Conservation (phyloP, 2,888 invertebrate genomes). For the Nudaria mundana region DNA sequence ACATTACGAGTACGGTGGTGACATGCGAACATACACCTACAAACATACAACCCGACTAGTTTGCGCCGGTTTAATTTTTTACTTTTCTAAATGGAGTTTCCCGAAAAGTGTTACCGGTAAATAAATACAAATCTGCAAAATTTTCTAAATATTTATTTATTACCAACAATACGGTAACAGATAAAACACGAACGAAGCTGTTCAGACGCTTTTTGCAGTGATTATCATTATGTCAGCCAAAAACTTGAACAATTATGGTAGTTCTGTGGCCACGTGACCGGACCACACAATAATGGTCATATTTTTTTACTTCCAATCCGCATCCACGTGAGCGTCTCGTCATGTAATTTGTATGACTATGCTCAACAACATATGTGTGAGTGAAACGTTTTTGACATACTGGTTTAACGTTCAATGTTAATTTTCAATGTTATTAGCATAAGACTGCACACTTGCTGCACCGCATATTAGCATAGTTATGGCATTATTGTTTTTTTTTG, state of each 20-base stretch:
- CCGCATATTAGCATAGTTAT: no score
- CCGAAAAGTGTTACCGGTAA: no score
- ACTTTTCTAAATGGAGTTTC: no score
- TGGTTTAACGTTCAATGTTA: neutral
- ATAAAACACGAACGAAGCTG: neutral
- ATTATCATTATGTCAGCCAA: neutral
- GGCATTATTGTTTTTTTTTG: no score
- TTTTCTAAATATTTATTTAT: no score
- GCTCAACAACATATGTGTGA: no score
- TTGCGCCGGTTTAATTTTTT: no score
- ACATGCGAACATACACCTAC: constrained; percentile 2
- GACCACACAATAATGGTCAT: neutral
- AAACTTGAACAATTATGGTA: constrained; percentile 2
- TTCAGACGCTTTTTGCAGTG: neutral
- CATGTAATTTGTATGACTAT: no score
- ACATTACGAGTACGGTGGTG: neutral
- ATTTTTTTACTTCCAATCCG: neutral
- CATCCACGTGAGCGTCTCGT: constrained; percentile 4
- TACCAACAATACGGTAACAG: neutral
- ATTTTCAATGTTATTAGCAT: no score
- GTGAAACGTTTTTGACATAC: neutral
- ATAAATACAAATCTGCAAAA: no score
- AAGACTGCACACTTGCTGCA: no score
- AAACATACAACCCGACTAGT: no score
- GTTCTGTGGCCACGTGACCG: constrained; percentile 5